phyloP scores from a whole-genome alignment of 2,888 invertebrate genomes.

The Scaptodrosophila latifasciaeformis region DNA sequence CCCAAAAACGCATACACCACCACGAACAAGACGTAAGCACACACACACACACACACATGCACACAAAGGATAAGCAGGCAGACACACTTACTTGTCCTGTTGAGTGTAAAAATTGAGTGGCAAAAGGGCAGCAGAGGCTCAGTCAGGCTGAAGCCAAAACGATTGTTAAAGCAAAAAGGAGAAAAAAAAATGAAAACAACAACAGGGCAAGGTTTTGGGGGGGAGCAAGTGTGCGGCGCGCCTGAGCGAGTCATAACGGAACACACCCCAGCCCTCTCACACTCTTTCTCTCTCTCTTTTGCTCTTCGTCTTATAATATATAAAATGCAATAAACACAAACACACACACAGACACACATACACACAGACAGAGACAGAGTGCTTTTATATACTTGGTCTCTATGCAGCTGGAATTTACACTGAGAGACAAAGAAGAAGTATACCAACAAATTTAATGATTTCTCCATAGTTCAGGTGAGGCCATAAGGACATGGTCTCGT shows the following conservation, averaged over 20 bases:
- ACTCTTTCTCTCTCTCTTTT: no score
- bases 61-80: constrained; percentile 24
- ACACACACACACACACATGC: constrained; percentile 17
- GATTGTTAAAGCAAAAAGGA: constrained; percentile 3
- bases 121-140: constrained; percentile 7
- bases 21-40: constrained; percentile 29
- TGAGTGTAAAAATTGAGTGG: constrained; percentile 41
- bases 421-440: constrained; percentile 44
- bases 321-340: constrained; percentile 28
- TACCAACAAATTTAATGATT: constrained; percentile 70
- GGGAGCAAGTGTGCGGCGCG: neutral
- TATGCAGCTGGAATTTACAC: no score
- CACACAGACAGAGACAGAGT: constrained; percentile 6
- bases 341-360: constrained; percentile 6
- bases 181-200: constrained; percentile 4
- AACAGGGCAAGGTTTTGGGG: constrained; percentile 1
- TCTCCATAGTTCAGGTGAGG: constrained; percentile 50
- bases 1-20: constrained; percentile 38
- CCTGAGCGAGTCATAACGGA: constrained; percentile 38
- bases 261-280: constrained; percentile 57
- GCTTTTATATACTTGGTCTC: no score
- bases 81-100: constrained; percentile 55
- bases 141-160: constrained; percentile 6
- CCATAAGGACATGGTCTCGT: neutral
- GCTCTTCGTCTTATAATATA: no score